A percentile compares a stretch with the other conserved stretches of the same genome.
These are phyloP conservation scores for Pantelozetes paolii DNA, from an alignment of 2,888 invertebrate genomes.

Conservation along the genomic window DNA sequence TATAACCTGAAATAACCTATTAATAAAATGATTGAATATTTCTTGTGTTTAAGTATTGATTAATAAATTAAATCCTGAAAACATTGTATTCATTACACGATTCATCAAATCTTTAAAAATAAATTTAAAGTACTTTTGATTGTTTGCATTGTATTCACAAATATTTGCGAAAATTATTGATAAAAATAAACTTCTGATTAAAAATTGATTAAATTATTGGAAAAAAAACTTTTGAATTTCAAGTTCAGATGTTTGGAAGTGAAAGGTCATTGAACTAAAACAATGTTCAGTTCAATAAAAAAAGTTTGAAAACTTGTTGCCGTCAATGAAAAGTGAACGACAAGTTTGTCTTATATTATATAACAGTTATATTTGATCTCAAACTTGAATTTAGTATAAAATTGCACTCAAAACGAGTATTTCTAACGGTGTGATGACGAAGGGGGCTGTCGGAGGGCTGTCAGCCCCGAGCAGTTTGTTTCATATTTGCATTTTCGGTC, in stretches of 20 bases:
- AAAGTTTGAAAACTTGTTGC: conserved; percentile 3
- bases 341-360: not conserved
- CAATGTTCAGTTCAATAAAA: conserved; percentile 5
- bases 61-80: too few relatives aligned
- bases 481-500: not conserved
- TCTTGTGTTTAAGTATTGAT: too few relatives aligned
- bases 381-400: not conserved
- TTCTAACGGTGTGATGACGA: not conserved
- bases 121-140: too few relatives aligned
- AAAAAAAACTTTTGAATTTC: not conserved
- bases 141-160: too few relatives aligned
- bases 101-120: too few relatives aligned
- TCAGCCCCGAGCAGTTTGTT: not conserved
- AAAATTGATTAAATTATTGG: too few relatives aligned
- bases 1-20: too few relatives aligned
- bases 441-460: not conserved
- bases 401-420: not conserved
- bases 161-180: too few relatives aligned
- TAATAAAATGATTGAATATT: too few relatives aligned
- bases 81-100: too few relatives aligned
- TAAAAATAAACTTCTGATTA: too few relatives aligned
- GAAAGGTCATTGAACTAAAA: conserved; percentile 13
- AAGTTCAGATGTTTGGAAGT: not conserved
- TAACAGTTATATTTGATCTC: not conserved
- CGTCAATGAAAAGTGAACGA: conserved; percentile 30